phyloP scores from a whole-genome alignment of 2,113 vertebrate genomes.

The Bubo scandiacus region DNA sequence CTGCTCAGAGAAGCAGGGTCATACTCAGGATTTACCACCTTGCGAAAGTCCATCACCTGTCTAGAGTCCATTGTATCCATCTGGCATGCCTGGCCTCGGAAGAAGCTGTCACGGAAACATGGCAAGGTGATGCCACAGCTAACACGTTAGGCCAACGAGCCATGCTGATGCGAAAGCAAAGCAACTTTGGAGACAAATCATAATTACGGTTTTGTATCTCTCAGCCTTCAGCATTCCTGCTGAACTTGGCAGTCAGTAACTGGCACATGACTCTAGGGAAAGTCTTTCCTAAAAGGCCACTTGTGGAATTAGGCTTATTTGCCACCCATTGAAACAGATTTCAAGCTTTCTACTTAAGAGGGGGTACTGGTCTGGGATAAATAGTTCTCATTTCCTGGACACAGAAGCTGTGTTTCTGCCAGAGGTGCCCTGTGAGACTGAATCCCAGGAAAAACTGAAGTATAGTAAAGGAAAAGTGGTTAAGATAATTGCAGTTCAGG shows the following conservation, averaged over 20 bases:
- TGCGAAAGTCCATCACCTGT: not conserved
- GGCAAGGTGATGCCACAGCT: not conserved
- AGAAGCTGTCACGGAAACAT: fast-evolving
- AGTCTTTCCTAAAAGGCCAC: not conserved
- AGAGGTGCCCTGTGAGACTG: not conserved
- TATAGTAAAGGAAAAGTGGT: not conserved
- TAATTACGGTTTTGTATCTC: fast-evolving
- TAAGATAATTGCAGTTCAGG: not conserved
- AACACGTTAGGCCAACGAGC: fast-evolving
- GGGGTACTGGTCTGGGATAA: not conserved
- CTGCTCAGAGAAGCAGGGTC: fast-evolving
- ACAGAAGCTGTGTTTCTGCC: not conserved
- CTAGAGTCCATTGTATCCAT: not conserved
- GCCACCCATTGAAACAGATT: not conserved
- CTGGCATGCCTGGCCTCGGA: fast-evolving
- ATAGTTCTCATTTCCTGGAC: not conserved
- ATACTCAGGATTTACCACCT: fast-evolving
- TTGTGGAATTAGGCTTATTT: not conserved
- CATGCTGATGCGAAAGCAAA: fast-evolving
- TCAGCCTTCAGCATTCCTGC: not conserved
- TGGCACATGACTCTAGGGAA: not conserved
- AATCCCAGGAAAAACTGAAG: not conserved
- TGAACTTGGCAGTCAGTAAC: not conserved
- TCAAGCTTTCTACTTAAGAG: not conserved
- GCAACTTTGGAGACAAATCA: not conserved